Evolutionary conservation across 2,888 invertebrate species (phyloP), one percentile per base, ranked within the genome.

Genomic region (Phania funesta): DNA sequence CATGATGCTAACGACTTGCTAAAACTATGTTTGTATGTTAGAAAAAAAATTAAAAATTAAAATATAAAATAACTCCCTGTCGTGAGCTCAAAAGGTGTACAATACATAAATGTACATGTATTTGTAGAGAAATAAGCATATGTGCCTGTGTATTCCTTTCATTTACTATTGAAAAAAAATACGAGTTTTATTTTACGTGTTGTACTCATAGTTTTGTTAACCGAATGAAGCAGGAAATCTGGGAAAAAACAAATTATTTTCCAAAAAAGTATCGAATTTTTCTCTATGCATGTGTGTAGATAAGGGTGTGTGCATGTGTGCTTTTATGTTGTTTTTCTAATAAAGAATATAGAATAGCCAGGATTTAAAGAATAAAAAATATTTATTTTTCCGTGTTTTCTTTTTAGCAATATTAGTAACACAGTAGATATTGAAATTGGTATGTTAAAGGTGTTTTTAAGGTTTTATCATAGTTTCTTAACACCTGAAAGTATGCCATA

Each of bases 1-100:
- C 84, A 79, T 81, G 62, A 84, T 84, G 82, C 83, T 80, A 84
- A 83, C 83, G 81, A 78, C 56, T 82, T 78, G 44, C 67, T 64
- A 26, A 62, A 77, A 77, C 54, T 73, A 73, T 73, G 68, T 35
- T 38, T 44, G 7, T 5, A 44, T 41, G 38, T 38, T 38, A 24
- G 60, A 38, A 67, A 68, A 18, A 70, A 70, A 50, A 54, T 9
- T 26, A 48, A 62, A 77, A 26, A 11, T 8, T 16, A 8, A 48
- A 13, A n/a, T 26, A 16, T 9, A 62, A 22, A 60, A 18, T 3
- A 68, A 58, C 16, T 35, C 16, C 13, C 22, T 13, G 35, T 48
- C 22, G 22, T 32, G 11, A 18, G 35, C 18, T 9, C 16, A 20
- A 2, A 18, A 35, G 24, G 20, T 24, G 3, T n/a, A n/a, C n/a